Base-by-base conservation (phyloP, 2,888 invertebrate species). In the Gasteruption jaculator region DNA sequence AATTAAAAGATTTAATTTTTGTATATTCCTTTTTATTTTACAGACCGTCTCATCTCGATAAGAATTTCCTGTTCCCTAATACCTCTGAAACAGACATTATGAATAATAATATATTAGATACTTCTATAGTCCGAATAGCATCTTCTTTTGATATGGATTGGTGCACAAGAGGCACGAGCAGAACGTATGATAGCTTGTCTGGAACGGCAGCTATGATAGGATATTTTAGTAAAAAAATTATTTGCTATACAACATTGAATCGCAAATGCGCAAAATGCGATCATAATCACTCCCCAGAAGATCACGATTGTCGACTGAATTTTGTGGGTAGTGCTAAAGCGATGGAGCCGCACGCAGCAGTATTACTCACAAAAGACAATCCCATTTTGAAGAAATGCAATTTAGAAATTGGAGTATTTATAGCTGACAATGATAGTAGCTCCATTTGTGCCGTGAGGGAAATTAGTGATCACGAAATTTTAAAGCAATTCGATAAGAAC, bases 231-330 rank as follows among this genome's bases (percentile, higher is more conserved):
- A 42, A 48, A 41, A 53, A 53, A 48, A 48, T 52, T 18, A 29
- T 53, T 21, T 43, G 31, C 2, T 51, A 34, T 26, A 41, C 41
- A 19, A 44, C 49, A 6, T 31, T 43, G 27, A 46, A 47, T 25
- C 41, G 49, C 20, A 49, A 46, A 42, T 56, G 52, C 31, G 22
- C 27, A 8, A 45, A 38, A 35, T 54, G 54, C 34, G 46, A 50
- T 41, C 36, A 6, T 12, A 48, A 45, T 24, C 48, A 46, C 21
- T 20, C 19, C 10, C 14, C 24, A n/a, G 12, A 45, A 10, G 40
- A 54, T 30, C 50, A 56, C 42, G 46, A 52, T 34, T 56, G 55
- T 16, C 41, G 54, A 15, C 27, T 41, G 10, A 56, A 53, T 39
- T 53, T 47, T 26, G n/a, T n/a, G n/a, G n/a, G n/a, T n/a, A n/a